phyloP scores from a whole-genome alignment of 2,888 invertebrate species.

The Ypsolopha sequella region DNA sequence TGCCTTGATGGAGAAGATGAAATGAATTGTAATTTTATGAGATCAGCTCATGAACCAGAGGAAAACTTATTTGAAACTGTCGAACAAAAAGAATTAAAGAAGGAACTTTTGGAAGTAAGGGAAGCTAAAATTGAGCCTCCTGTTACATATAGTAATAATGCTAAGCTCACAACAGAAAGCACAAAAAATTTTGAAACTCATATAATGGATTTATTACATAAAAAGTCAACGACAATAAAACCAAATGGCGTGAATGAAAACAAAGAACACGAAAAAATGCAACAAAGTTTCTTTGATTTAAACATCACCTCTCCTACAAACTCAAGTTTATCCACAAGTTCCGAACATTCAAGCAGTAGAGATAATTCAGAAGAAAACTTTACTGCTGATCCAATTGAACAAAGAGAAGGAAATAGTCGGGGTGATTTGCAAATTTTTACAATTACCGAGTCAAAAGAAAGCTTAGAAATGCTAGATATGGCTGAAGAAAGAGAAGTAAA shows the following conservation, averaged over 20 bases:
- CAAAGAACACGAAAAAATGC: background rate
- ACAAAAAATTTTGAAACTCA: no score
- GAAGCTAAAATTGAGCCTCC: no score
- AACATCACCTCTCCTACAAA: background rate
- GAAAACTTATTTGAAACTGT: conserved; percentile 4
- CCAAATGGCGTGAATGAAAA: background rate
- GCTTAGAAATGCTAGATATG: conserved; percentile 25
- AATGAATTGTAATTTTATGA: conserved; percentile 66
- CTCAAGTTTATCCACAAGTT: background rate
- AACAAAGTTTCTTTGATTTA: no score
- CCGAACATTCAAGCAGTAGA: background rate
- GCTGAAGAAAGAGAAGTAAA: conserved; percentile 6
- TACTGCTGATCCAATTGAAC: conserved; percentile 6
- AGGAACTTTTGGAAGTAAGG: no score
- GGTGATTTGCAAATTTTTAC: conserved; percentile 20
- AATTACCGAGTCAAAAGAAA: conserved; percentile 15
- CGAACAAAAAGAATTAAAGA: no score
- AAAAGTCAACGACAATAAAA: no score
- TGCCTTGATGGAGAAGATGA: conserved; percentile 88
- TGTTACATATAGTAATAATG: no score
- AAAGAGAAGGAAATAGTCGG: conserved; percentile 11
- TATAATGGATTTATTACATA: no score
- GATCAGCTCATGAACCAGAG: conserved; percentile 9
- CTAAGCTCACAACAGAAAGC: no score
- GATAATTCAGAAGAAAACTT: background rate